A percentile compares a stretch with the other conserved stretches of the same genome.
These are phyloP conservation scores for Tetramorium parvispinum DNA, from an alignment of 1,140 invertebrate species.

Conservation along the genomic window DNA sequence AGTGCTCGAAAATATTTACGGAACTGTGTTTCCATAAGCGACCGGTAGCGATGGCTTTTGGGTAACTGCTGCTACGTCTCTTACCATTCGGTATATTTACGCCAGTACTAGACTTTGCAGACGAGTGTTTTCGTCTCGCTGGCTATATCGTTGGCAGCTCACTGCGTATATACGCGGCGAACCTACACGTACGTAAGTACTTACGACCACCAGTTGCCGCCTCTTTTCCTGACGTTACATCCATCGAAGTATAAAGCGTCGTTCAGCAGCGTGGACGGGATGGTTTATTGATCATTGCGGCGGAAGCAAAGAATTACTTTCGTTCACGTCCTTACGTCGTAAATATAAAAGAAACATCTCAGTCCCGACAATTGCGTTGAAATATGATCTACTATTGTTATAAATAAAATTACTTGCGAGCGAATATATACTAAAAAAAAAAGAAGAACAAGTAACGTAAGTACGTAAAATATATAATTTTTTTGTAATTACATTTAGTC, in stretches of 20 bases:
- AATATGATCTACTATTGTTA: neutral
- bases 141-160: conserved; percentile 45
- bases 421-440: neutral
- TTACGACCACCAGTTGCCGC: conserved; percentile 72
- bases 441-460: neutral
- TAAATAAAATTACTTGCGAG: neutral
- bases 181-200: conserved; percentile 57
- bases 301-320: conserved; percentile 58
- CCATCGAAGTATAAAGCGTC: conserved; percentile 61
- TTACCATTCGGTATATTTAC: conserved; percentile 57
- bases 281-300: conserved; percentile 62
- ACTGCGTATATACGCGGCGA: conserved; percentile 21
- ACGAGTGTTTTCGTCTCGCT: conserved; percentile 56
- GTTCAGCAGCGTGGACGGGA: conserved; percentile 46
- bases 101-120: conserved; percentile 44
- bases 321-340: conserved; percentile 51
- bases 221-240: conserved; percentile 59
- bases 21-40: conserved; percentile 37
- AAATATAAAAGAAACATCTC: conserved; percentile 52
- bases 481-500: neutral
- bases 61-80: conserved; percentile 29
- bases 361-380: conserved; percentile 40
- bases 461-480: neutral
- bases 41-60: conserved; percentile 41
- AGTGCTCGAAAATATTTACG: conserved; percentile 53